Conservation (phyloP, 1,140 invertebrate species). For the Drosophila kanapiae region DNA sequence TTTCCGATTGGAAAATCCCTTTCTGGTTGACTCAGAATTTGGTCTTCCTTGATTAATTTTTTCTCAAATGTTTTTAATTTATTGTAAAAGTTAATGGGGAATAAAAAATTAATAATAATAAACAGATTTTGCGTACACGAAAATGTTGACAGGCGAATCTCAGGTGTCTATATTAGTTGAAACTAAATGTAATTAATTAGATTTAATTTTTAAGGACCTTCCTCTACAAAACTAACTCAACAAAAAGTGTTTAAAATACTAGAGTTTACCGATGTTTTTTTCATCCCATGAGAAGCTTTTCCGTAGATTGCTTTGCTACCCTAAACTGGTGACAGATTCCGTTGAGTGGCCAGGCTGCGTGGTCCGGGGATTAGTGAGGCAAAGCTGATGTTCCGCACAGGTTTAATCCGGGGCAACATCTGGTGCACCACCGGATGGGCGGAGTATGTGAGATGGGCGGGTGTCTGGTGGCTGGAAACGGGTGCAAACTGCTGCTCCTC, state of each 20-base stretch:
- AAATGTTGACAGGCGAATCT: slow-evolving; percentile 48
- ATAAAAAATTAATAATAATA: slow-evolving; percentile 27
- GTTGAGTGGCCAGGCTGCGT: slow-evolving; percentile 26
- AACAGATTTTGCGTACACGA: slow-evolving; percentile 31
- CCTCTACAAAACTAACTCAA: neutral
- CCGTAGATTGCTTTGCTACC: neutral
- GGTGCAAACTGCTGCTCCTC: neutral
- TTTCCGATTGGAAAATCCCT: neutral
- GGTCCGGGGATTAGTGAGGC: slow-evolving; percentile 51
- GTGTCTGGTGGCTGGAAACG: slow-evolving; percentile 59
- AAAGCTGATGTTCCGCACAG: slow-evolving; percentile 68
- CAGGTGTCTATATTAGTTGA: slow-evolving; percentile 26
- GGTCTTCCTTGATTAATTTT: neutral
- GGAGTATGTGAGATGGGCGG: slow-evolving; percentile 72
- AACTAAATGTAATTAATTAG: neutral
- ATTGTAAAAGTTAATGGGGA: slow-evolving; percentile 4
- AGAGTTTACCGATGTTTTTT: neutral
- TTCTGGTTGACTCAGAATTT: slow-evolving; percentile 10
- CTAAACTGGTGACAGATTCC: slow-evolving; percentile 34
- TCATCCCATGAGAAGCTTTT: neutral
- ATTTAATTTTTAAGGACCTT: neutral
- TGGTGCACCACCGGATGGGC: slow-evolving; percentile 72
- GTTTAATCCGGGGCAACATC: slow-evolving; percentile 70
- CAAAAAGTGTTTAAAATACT: neutral
- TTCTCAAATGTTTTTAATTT: slow-evolving; percentile 6